Evolutionary conservation across 1,140 invertebrate genomes (phyloP), one percentile per base, ranked within the genome.

Genomic region (Pomacea maculata): DNA sequence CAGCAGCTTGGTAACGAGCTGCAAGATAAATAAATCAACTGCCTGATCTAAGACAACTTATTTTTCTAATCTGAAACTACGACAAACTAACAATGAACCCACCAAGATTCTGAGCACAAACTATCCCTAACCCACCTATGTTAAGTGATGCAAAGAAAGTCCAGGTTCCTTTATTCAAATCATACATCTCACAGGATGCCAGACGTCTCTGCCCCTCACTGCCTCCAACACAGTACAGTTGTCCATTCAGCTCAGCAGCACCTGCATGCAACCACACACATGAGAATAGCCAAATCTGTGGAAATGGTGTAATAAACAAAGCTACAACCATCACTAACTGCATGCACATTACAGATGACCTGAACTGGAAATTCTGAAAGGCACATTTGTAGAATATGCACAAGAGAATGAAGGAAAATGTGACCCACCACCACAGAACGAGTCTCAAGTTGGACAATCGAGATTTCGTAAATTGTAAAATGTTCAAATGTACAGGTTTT

Each of bases 201-300:
- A 96, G 94, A 67, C 83, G 85, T 14, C 83, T 75, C 87, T 96
- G 95, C 57, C 95, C 96, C 85, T 94, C 95, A 94, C 95, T 95
- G 55, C 96, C 96, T 61, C 96, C 96, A 79, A 96, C 93, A 87
- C 95, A 95, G 91, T 95, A 96, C 77, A 96, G 92, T 81, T 94
- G 93, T n/a, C 92, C 93, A 84, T 94, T 93, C 63, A 96, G 85
- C 25, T 93, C 93, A 81, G 95, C 95, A 57, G 96, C 94, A 75
- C 95, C 95, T 94, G 86, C n/a, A 89, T 45, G 34, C 34, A 45
- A 45, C 34, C 34, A 45, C 34, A 45, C 34, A 45, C 34, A 45
- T 45, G 6, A 45, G 34, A 45, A 45, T 6, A 45, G 34, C 2
- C 34, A 45, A 45, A 45, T 45, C 34, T 45, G 34, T 45, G 34